Evolutionary conservation across 2,888 invertebrate species (phyloP), one percentile per base, ranked within the genome.

Genomic region (Hipparchia semele): DNA sequence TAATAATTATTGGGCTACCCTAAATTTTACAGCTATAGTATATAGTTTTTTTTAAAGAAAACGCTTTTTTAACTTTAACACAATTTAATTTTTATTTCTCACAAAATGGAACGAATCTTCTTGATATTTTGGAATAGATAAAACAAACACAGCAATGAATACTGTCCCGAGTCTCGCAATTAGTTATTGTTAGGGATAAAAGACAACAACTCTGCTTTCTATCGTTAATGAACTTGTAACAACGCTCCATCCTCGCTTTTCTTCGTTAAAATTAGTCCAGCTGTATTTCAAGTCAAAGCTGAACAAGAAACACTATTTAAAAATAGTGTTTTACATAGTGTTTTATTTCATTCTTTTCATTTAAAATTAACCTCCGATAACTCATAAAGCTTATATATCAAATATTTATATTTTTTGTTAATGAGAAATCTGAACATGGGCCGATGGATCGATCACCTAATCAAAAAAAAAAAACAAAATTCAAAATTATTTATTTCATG

Each of bases 171-270:
- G 65, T 58, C 68, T 61, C 74, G 68, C 71, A 74, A 74, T 74
- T 74, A 74, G 74, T 74, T 74, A 74, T 74, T 74, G 71, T 74
- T 74, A 74, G 71, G 65, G 60, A 74, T 74, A 74, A 71, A 71
- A 74, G 68, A 60, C 61, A 71, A 74, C 71, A 66, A 74, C 39
- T 69, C 71, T 60, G 74, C 74, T 66, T 71, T 71, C 65, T 74
- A 71, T 74, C 69, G 61, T 69, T 61, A 74, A 71, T 74, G 71
- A 66, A 71, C 51, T 71, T 71, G 71, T 71, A 74, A 69, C 71
- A 66, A 69, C 54, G 66, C 54, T 71, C 13, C 23, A 58, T 65
- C 67, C 68, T 59, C 71, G 71, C 56, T 66, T 71, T 74, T 66
- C 68, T 49, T 61, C 71, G 60, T 74, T 74, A 60, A 61, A 68